phyloP scores from a whole-genome alignment of 2,113 vertebrate species.

The Chinchilla lanigera region DNA sequence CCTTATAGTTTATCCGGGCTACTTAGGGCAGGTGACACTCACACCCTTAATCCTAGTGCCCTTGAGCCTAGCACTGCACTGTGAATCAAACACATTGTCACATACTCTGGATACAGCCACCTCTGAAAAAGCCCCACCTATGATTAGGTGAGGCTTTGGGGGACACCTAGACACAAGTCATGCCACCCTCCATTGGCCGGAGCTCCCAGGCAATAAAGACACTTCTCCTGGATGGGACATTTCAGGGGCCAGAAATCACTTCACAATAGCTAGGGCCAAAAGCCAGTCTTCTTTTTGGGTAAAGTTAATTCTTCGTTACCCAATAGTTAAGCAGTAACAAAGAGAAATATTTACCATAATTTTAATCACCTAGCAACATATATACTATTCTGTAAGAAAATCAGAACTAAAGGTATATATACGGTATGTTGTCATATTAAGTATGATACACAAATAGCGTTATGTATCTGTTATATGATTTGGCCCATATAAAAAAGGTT shows the following conservation, averaged over 20 bases:
- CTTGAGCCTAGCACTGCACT: not conserved
- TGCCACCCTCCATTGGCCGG: not conserved
- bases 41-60: not conserved
- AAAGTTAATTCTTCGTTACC: not conserved
- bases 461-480: not conserved
- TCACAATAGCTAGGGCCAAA: not conserved
- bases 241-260: not conserved
- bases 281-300: not conserved
- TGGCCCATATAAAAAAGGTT: not conserved
- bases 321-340: not conserved
- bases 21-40: not conserved
- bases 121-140: not conserved
- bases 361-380: slow-evolving; percentile 8
- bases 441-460: not conserved
- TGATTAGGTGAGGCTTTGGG: not conserved
- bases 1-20: not conserved
- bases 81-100: not conserved
- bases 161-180: not conserved
- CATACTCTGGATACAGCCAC: not conserved
- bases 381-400: slow-evolving; percentile 24
- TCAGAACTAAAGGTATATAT: slow-evolving; percentile 2
- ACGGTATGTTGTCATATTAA: not conserved
- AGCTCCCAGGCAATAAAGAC: not conserved
- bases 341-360: slow-evolving; percentile 14
- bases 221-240: not conserved